Percentiles rank a stretch among this genome's conserved stretches.
Conservation (phyloP, 2,797 vertebrate genomes). For the Fistularia commersonii region DNA sequence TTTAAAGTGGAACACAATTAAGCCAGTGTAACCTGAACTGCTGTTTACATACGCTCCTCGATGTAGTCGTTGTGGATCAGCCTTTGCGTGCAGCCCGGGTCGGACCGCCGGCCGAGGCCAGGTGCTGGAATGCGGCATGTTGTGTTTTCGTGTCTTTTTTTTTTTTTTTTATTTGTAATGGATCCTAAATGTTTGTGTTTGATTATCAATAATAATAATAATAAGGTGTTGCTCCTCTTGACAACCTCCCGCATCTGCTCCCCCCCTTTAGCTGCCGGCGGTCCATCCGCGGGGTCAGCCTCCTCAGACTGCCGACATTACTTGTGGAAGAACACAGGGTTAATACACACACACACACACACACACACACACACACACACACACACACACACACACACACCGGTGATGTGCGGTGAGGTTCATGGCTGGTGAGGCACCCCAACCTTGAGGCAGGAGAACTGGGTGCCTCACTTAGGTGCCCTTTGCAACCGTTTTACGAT, state of each 20-base stretch:
- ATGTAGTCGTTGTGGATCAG: constrained; percentile 55
- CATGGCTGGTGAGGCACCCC: too few species aligned
- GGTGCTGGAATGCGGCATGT: constrained; percentile 47
- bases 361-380: not conserved
- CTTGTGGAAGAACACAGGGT: constrained; percentile 71
- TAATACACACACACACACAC: not conserved
- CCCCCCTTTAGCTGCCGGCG: constrained; percentile 39
- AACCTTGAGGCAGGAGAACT: too few species aligned
- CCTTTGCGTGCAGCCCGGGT: constrained; percentile 33
- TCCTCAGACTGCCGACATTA: constrained; percentile 74
- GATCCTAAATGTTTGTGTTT: constrained; percentile 47
- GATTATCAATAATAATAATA: constrained; percentile 15
- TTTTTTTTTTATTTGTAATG: too few species aligned
- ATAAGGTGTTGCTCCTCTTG: constrained; percentile 27
- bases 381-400: too few species aligned
- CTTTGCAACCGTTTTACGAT: too few species aligned
- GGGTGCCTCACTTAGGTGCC: too few species aligned
- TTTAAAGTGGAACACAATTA: constrained; percentile 58
- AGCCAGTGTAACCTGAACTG: constrained; percentile 64
- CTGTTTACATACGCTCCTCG: constrained; percentile 67
- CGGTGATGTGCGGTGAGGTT: too few species aligned
- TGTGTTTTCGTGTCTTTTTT: constrained; percentile 40
- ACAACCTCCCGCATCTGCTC: constrained; percentile 7
- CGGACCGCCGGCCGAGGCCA: not conserved
- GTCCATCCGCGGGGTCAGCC: constrained; percentile 36